phyloP scores from a whole-genome alignment of 1,140 invertebrate genomes.

The Tetranychus cinnabarinus region DNA sequence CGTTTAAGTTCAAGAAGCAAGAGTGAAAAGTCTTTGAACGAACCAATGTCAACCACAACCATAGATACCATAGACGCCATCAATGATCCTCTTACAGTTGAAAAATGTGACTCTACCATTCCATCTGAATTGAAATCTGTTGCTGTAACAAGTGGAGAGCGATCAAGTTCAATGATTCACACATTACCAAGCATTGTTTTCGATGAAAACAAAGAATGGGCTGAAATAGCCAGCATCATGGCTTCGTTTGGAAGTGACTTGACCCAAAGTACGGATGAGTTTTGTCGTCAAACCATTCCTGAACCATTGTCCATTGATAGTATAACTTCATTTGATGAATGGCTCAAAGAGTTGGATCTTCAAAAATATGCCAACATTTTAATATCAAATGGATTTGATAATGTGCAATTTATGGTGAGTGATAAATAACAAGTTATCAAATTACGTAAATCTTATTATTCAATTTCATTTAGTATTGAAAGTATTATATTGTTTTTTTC shows the following conservation, averaged over 20 bases:
- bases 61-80: background rate
- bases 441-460: too few species aligned
- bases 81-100: background rate
- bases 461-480: too few species aligned
- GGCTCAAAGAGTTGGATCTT: constrained; percentile 49
- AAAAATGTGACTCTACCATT: background rate
- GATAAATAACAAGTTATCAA: too few species aligned
- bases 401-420: constrained; percentile 65
- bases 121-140: background rate
- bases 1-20: too few species aligned
- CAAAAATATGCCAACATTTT: constrained; percentile 60
- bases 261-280: constrained; percentile 40
- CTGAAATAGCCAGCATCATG: constrained; percentile 81
- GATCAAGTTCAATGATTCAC: background rate
- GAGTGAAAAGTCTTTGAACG: too few species aligned
- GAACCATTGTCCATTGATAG: background rate
- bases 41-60: too few species aligned
- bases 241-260: constrained; percentile 46
- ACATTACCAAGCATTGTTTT: background rate
- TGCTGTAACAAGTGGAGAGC: background rate
- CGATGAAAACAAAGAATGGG: constrained; percentile 34
- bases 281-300: background rate
- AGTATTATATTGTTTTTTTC: too few species aligned
- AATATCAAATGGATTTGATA: constrained; percentile 65
- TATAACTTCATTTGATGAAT: constrained; percentile 34